Base-by-base conservation (phyloP, 2,888 invertebrate species). In the Gibbula magus region DNA sequence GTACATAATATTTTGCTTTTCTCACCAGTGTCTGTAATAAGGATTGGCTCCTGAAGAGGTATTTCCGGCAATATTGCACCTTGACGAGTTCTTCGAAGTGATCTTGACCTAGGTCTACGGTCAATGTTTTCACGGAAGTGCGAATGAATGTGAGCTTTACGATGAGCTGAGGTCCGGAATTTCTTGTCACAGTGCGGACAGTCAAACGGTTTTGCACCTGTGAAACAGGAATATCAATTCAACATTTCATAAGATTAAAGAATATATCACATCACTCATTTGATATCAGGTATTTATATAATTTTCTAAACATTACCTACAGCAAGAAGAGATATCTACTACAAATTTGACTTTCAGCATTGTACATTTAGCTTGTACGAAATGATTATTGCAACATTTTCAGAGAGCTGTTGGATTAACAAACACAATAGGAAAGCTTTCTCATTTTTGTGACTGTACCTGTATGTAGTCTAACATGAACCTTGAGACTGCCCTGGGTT, bases 31-130 rank as follows among this genome's bases (percentile, higher is more conserved):
- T 94, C 94, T 20, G 94, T 94, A 66, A 94, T 94, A 10, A 94
- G 89, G n/a, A 94, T 93, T 1, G 94, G 94, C 83, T 94, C 94
- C 84, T 94, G 94, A 53, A 94, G 89, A 0, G 94, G 92, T 70
- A 94, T 93, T 83, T 94, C 93, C 1, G 93, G 92, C 18, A 93
- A 83, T 35, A 86, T 79, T 35, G 89, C 75, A 75, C 89, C 90
- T 29, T 84, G 80, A 53, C 83, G 88, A 16, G 79, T 45, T 29
- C 82, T 77, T 29, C 85, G 81, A 35, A 84, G 85, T 53, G 85
- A 79, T 10, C 81, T 66, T 53, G 87, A 78, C 70, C 86, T 85
- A 39, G 82, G 83, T 16, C 85, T 79, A n/a, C 75, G 51, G 20
- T 79, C 81, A 3, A 75, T 20, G 20, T 85, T 84, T 52, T 83